A percentile compares a stretch with the other conserved stretches of the same genome.
phyloP scores from a whole-genome alignment of 2,113 vertebrate genomes.

The Malurus alboscapulatus region DNA sequence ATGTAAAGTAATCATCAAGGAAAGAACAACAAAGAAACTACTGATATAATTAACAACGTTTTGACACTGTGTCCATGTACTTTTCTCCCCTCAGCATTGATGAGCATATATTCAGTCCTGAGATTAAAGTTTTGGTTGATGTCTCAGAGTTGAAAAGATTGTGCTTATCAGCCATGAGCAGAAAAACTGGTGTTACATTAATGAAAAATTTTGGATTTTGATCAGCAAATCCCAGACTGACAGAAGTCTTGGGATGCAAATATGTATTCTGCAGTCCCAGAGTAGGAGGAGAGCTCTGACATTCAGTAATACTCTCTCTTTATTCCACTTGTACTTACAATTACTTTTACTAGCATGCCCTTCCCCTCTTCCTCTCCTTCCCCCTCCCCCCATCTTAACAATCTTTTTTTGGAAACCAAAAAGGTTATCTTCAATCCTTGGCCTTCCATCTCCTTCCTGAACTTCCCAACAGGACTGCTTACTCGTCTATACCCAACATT shows the following conservation, averaged over 20 bases:
- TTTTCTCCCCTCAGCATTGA: neutral
- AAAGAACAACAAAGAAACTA: neutral
- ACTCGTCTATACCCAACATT: neutral
- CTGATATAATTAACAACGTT: neutral
- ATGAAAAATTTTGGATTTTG: neutral
- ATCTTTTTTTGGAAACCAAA: neutral
- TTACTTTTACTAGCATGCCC: neutral
- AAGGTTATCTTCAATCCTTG: neutral
- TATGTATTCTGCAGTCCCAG: neutral
- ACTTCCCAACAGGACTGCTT: neutral
- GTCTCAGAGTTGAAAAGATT: neutral
- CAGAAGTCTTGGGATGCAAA: neutral
- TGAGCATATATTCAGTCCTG: neutral
- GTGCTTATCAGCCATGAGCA: neutral
- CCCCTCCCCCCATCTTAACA: neutral
- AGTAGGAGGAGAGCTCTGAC: neutral
- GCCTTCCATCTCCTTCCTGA: neutral
- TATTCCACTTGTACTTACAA: neutral
- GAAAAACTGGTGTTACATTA: neutral
- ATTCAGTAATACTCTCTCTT: neutral
- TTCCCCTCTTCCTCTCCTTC: neutral
- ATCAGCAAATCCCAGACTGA: neutral
- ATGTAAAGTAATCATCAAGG: neutral
- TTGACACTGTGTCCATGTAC: neutral
- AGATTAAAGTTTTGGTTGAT: neutral